These are phyloP conservation scores for Hydriomena furcata DNA, from an alignment of 2,888 invertebrate species.

Conservation along the genomic window DNA sequence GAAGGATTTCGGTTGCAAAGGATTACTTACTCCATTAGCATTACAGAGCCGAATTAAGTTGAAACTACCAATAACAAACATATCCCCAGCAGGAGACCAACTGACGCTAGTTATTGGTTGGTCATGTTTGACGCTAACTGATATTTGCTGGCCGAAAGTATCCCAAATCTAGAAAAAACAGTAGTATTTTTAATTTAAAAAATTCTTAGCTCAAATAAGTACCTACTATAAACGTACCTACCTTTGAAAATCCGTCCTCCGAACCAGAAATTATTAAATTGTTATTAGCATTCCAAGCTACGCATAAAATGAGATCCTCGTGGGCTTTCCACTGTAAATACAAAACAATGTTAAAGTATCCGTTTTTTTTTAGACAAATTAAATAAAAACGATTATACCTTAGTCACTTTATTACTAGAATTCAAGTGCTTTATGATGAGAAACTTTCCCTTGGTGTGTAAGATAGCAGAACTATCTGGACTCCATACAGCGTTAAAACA, in stretches of 20 bases:
- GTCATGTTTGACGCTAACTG: slow-evolving; percentile 92
- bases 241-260: slow-evolving; percentile 96
- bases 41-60: slow-evolving; percentile 97
- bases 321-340: slow-evolving; percentile 99
- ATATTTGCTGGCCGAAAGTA: slow-evolving; percentile 93
- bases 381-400: slow-evolving; percentile 67
- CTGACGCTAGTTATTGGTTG: slow-evolving; percentile 95
- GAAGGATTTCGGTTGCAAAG: no score
- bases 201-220: no score
- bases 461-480: slow-evolving; percentile 87
- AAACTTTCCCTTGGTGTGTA: slow-evolving; percentile 87
- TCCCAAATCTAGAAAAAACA: slow-evolving; percentile 90
- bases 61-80: slow-evolving; percentile 96
- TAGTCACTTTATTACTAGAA: slow-evolving; percentile 88
- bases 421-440: slow-evolving; percentile 88
- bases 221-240: no score
- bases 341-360: no score
- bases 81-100: slow-evolving; percentile 96
- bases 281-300: slow-evolving; percentile 97
- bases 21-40: slow-evolving; percentile 91
- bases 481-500: slow-evolving; percentile 94
- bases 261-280: slow-evolving; percentile 97
- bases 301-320: slow-evolving; percentile 94
- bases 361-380: no score
- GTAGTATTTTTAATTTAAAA: not conserved